Conservation (phyloP, 1,140 invertebrate species). For the Mercenaria mercenaria region DNA sequence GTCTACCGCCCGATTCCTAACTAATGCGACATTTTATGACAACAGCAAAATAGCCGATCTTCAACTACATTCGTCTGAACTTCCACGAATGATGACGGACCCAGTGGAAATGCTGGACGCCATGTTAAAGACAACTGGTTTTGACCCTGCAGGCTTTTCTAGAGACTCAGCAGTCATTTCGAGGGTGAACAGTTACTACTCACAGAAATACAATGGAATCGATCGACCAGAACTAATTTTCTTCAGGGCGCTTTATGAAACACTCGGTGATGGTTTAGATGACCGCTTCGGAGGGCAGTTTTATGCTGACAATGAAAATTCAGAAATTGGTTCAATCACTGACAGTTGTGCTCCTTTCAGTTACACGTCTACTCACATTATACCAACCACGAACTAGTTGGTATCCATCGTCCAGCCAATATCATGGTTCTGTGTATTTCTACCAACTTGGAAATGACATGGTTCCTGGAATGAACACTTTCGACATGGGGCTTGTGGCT, state of each 20-base stretch:
- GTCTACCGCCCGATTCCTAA: background rate
- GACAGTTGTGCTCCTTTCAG: background rate
- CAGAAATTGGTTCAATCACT: background rate
- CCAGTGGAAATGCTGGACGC: background rate
- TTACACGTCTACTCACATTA: background rate
- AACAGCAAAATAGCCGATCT: background rate
- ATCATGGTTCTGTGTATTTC: background rate
- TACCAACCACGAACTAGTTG: background rate
- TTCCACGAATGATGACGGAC: background rate
- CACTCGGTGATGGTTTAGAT: background rate
- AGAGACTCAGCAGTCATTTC: background rate
- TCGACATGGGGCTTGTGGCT: background rate
- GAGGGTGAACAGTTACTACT: background rate
- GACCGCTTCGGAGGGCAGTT: background rate
- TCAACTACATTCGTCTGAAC: background rate
- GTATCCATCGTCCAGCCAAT: background rate
- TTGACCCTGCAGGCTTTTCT: background rate
- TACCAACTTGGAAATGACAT: background rate
- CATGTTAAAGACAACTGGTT: background rate
- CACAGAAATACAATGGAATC: background rate
- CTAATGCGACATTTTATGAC: background rate
- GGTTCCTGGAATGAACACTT: background rate
- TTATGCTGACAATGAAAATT: background rate
- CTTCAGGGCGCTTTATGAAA: background rate
- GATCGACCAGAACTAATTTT: background rate